These are phyloP conservation scores for Drosophila buzzatii DNA, from an alignment of 2,888 invertebrate species.

Conservation along the genomic window DNA sequence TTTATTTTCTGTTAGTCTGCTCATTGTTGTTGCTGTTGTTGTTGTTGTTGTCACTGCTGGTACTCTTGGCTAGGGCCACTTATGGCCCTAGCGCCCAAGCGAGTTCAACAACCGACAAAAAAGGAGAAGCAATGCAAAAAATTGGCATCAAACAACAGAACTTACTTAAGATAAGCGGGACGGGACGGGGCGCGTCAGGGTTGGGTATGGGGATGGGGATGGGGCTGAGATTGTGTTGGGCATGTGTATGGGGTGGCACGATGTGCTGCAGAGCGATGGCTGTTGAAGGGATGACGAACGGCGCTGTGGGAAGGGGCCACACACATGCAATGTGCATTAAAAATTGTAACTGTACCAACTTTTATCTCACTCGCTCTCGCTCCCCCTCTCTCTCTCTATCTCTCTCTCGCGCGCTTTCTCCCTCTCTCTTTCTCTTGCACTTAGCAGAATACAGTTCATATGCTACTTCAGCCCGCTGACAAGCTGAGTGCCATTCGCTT, in stretches of 20 bases:
- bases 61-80: slow-evolving; percentile 66
- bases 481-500: slow-evolving; percentile 79
- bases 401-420: slow-evolving; percentile 1
- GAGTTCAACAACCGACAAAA: slow-evolving; percentile 80
- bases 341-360: slow-evolving; percentile 78
- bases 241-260: not conserved
- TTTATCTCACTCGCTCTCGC: slow-evolving; percentile 16
- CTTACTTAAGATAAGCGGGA: slow-evolving; percentile 65
- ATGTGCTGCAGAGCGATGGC: not conserved
- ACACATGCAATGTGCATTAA: slow-evolving; percentile 78
- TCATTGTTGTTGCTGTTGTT: slow-evolving; percentile 27
- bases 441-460: slow-evolving; percentile 14
- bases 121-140: slow-evolving; percentile 69
- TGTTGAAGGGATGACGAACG: slow-evolving; percentile 23
- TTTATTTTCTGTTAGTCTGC: slow-evolving; percentile 73
- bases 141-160: slow-evolving; percentile 81
- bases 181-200: not conserved
- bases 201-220: too few species aligned
- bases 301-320: slow-evolving; percentile 27
- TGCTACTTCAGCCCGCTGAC: slow-evolving; percentile 29
- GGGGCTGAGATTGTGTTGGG: too few species aligned
- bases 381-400: not conserved
- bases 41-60: slow-evolving; percentile 15
- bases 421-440: slow-evolving; percentile 10
- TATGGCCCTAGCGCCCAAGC: slow-evolving; percentile 65